phyloP scores from a whole-genome alignment of 2,797 vertebrate genomes.

The Labroides dimidiatus region DNA sequence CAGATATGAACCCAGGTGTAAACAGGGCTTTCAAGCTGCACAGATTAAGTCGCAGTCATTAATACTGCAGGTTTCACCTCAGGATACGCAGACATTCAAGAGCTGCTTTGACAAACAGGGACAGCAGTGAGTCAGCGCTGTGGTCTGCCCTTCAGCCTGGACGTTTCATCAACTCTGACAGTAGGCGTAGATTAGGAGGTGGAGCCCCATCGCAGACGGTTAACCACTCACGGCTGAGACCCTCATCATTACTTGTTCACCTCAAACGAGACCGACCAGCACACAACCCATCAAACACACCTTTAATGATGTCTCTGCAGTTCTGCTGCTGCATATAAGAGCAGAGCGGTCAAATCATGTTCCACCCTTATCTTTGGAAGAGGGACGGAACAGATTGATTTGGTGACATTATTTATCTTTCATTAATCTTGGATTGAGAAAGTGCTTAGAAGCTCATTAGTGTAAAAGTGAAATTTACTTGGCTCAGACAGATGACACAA shows the following conservation, averaged over 20 bases:
- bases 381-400: no score
- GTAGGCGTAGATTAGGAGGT: conserved; percentile 75
- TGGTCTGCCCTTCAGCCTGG: conserved; percentile 48
- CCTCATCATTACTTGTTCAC: conserved; percentile 17
- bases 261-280: not conserved
- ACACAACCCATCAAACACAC: no score
- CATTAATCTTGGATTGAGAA: no score
- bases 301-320: no score
- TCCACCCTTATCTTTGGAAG: no score
- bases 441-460: no score
- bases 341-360: no score
- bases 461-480: no score
- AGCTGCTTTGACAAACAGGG: conserved; percentile 31
- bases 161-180: conserved; percentile 73
- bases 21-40: conserved; percentile 15
- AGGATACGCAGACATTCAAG: no score
- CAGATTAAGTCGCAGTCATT: not conserved
- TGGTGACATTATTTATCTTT: no score
- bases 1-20: conserved; percentile 22
- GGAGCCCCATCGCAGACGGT: conserved; percentile 57
- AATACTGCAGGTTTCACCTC: not conserved
- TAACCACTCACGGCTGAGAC: conserved; percentile 60
- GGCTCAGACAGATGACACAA: no score
- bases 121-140: conserved; percentile 53
- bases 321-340: not conserved